These are phyloP conservation scores for Pangasianodon hypophthalmus DNA, from an alignment of 2,113 vertebrate species.

Conservation along the genomic window DNA sequence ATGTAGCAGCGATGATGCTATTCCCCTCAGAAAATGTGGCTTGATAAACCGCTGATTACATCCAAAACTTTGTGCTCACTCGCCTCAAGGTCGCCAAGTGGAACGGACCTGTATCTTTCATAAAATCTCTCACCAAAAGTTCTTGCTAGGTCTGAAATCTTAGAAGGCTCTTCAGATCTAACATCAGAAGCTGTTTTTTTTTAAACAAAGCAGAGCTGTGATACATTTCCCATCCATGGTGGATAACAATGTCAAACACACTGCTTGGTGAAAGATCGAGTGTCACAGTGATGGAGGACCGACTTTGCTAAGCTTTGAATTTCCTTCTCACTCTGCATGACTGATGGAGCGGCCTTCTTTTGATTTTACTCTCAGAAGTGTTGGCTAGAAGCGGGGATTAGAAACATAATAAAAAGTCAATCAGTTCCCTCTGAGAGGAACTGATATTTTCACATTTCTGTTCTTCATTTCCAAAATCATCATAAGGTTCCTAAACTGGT, in stretches of 20 bases:
- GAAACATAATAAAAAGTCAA: not conserved
- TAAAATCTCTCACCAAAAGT: slow-evolving; percentile 12
- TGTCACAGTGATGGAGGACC: slow-evolving; percentile 36
- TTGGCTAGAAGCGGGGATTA: not conserved
- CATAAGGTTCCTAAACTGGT: not conserved
- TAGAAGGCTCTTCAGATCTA: slow-evolving; percentile 30
- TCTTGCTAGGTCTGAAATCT: not conserved
- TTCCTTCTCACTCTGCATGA: slow-evolving; percentile 21
- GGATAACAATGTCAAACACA: slow-evolving; percentile 49
- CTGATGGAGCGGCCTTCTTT: slow-evolving; percentile 17
- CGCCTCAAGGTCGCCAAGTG: not conserved
- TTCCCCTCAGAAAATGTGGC: slow-evolving; percentile 38
- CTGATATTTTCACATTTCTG: not conserved
- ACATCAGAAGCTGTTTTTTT: slow-evolving; percentile 18
- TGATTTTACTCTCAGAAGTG: slow-evolving; percentile 19
- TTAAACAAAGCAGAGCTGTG: not conserved
- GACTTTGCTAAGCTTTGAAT: slow-evolving; percentile 25
- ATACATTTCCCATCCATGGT: slow-evolving; percentile 26
- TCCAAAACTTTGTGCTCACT: slow-evolving; percentile 22
- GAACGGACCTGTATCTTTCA: not conserved
- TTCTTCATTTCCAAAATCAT: not conserved
- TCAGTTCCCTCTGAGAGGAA: not conserved
- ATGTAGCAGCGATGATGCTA: slow-evolving; percentile 19
- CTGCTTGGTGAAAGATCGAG: slow-evolving; percentile 47
- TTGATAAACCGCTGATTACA: slow-evolving; percentile 16